Base-by-base conservation (phyloP, 2,888 invertebrate species). In the Acrobasis suavella region DNA sequence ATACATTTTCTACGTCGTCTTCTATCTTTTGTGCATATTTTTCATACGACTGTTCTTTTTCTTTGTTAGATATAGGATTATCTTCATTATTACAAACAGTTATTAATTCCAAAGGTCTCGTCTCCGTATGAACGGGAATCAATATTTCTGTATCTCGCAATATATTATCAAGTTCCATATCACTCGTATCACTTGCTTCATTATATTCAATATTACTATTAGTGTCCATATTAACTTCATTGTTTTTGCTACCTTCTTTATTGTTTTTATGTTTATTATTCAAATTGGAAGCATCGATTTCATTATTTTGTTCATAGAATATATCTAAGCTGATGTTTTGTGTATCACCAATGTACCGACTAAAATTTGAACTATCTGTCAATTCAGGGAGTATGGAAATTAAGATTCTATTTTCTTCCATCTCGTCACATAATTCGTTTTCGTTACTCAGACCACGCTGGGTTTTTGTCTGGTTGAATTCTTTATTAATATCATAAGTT, bases 251-350 rank as follows among this genome's bases (percentile, higher is more conserved):
- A 12, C 7, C 37, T 39, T 56, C 12, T 42, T 14, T 17, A 42
- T 17, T 42, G 1, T 5, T 55, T 55, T 55, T 15, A n/a, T n/a
- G 9, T 17, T 56, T 9, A 42, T 56, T 10, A 14, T 56, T 16
- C 39, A 16, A 10, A 39, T 32, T 39, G 16, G 14, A 14, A 15
- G 6, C 38, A 39, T 55, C 38, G 15, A 39, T 39, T 39, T 16
- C 17, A 15, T 6, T 51, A 22, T 37, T 55, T 49, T 67, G 64
- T 59, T 69, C 60, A 65, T 52, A 58, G 52, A 39, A 17, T 12
- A 56, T 51, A 51, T 42, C 39, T 10, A 55, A 60, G 22, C 62
- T 52, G 22, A 22, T 61, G 5, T 39, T 3, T 37, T 9, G 17
- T 39, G 60, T 14, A 22, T 61, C 62, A 17, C 6, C 14, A 38